Conservation (phyloP, 2,888 invertebrate genomes). For the Lithophane socia region DNA sequence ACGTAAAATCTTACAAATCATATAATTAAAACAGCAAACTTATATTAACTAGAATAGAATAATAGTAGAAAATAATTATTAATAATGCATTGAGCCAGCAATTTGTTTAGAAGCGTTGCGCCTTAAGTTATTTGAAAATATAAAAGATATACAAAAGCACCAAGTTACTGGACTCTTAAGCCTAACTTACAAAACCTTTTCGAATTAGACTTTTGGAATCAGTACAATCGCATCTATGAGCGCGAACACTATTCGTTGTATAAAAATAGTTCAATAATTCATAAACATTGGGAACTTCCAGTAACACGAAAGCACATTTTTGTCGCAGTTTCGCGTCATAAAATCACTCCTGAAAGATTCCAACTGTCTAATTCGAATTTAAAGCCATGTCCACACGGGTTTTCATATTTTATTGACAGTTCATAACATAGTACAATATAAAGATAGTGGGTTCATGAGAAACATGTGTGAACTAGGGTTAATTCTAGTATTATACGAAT, state of each 20-base stretch:
- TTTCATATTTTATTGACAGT: slow-evolving; percentile 50
- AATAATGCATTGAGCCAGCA: slow-evolving; percentile 84
- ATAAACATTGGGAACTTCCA: not conserved
- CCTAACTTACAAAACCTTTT: slow-evolving; percentile 65
- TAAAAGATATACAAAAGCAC: slow-evolving; percentile 78
- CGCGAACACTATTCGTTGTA: slow-evolving; percentile 45
- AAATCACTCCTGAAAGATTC: slow-evolving; percentile 6
- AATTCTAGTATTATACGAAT: slow-evolving; percentile 42
- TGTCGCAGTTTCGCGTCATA: not conserved
- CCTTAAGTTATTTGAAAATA: slow-evolving; percentile 71
- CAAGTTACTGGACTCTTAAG: slow-evolving; percentile 78
- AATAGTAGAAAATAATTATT: slow-evolving; percentile 70
- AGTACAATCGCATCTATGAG: not conserved
- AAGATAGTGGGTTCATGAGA: slow-evolving; percentile 51
- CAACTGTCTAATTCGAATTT: slow-evolving; percentile 46
- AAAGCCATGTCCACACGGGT: slow-evolving; percentile 63
- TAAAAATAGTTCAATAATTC: not conserved
- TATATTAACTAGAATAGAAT: slow-evolving; percentile 64
- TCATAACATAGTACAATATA: slow-evolving; percentile 41
- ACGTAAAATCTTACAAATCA: slow-evolving; percentile 57
- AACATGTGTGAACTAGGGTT: slow-evolving; percentile 61
- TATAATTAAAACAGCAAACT: slow-evolving; percentile 69
- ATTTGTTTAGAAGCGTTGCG: slow-evolving; percentile 80
- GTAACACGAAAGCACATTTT: not conserved
- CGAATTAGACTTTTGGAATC: slow-evolving; percentile 48